Percentiles rank a stretch among this genome's conserved stretches.
phyloP scores from a whole-genome alignment of 1,140 invertebrate genomes.

The Batillaria attramentaria region DNA sequence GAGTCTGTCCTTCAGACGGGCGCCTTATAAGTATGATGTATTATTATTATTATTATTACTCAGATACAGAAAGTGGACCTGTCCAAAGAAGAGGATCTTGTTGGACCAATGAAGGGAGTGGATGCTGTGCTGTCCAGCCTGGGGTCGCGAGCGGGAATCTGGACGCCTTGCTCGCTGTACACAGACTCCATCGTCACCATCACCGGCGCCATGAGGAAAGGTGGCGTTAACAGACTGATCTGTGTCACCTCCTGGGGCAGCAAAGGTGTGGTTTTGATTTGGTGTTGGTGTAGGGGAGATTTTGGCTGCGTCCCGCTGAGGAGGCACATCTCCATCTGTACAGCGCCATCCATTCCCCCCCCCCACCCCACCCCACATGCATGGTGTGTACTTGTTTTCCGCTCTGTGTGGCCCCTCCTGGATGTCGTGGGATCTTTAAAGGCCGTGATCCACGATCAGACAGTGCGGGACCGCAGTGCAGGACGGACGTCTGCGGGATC shows the following conservation, averaged over 20 bases:
- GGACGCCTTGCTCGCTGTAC: slow-evolving; percentile 44
- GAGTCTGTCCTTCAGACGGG: too few relatives aligned
- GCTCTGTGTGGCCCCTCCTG: too few relatives aligned
- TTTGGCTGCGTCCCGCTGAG: not conserved
- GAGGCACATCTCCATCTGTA: not conserved
- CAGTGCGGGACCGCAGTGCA: too few relatives aligned
- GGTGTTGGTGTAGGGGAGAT: not conserved
- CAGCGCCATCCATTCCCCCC: not conserved
- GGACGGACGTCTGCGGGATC: too few relatives aligned
- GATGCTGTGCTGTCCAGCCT: slow-evolving; percentile 53
- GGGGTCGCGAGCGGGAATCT: slow-evolving; percentile 40
- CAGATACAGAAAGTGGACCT: slow-evolving; percentile 49
- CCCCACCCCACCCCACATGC: not conserved
- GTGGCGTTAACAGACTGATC: slow-evolving; percentile 40
- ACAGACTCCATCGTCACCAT: slow-evolving; percentile 43
- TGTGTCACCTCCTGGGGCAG: slow-evolving; percentile 53
- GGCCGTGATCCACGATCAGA: too few relatives aligned
- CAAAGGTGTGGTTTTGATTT: slow-evolving; percentile 56
- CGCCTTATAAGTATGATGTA: not conserved
- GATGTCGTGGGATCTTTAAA: too few relatives aligned
- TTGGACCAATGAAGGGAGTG: slow-evolving; percentile 35
- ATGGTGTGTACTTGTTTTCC: too few relatives aligned
- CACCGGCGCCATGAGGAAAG: slow-evolving; percentile 42
- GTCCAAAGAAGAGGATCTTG: slow-evolving; percentile 36
- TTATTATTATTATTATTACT: not conserved